Conservation (phyloP, 2,797 vertebrate species). For the Dallia pectoralis region DNA sequence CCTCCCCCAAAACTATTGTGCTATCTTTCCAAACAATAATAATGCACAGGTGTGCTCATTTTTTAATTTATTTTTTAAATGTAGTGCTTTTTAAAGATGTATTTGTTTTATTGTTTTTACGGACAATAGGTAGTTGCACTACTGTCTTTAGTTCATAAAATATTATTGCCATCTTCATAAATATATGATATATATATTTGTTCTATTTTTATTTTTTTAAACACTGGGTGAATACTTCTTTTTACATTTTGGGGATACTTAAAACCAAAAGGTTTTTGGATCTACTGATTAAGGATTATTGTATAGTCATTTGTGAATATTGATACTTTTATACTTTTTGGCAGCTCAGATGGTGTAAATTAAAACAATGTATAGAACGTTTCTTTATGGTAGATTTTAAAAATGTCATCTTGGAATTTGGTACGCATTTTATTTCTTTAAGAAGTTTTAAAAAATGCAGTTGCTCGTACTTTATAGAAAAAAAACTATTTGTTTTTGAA, state of each 20-base stretch:
- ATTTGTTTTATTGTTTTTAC: constrained; percentile 70
- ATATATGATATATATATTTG: constrained; percentile 59
- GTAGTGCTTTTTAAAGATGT: constrained; percentile 54
- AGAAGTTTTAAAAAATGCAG: constrained; percentile 58
- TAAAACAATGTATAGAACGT: constrained; percentile 87
- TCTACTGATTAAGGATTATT: constrained; percentile 82
- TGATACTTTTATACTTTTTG: constrained; percentile 85
- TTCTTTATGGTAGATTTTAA: constrained; percentile 79
- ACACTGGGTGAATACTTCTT: constrained; percentile 80
- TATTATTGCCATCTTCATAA: constrained; percentile 62
- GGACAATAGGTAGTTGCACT: constrained; percentile 80
- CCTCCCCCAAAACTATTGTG: constrained; percentile 35
- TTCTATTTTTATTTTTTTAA: constrained; percentile 78
- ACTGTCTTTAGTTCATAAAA: constrained; percentile 68
- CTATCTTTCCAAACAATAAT: constrained; percentile 66
- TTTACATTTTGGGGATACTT: constrained; percentile 74
- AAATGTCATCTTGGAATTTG: constrained; percentile 71
- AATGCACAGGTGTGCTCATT: constrained; percentile 74
- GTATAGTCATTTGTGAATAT: constrained; percentile 89
- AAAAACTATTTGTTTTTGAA: constrained; percentile 39
- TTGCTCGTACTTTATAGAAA: constrained; percentile 66
- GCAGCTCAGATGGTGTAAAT: constrained; percentile 98
- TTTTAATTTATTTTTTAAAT: constrained; percentile 42
- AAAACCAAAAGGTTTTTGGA: constrained; percentile 76
- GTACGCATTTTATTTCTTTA: constrained; percentile 81